Base-by-base conservation (phyloP, 1,140 invertebrate genomes). In the Drosophila mayri region DNA sequence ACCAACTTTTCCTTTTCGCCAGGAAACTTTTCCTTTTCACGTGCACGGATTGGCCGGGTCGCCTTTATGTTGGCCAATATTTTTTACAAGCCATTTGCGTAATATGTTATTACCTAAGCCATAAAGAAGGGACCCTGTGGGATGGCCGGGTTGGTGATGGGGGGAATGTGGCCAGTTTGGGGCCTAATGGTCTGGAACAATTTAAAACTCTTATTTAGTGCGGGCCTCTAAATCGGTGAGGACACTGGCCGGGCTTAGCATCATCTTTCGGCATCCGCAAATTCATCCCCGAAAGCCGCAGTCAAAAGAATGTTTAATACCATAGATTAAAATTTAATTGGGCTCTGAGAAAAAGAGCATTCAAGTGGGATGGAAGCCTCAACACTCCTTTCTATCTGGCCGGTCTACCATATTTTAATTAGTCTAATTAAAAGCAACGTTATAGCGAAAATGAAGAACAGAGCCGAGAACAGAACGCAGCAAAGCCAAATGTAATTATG, bases 51-150 rank as follows among this genome's bases (percentile, higher is more conserved):
- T 54, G 52, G 32, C 52, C 8, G 16, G 30, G 25, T 18, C 37
- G 35, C 46, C 59, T 54, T 40, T 60, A 50, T 43, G 64, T 28
- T n/a, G 50, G 30, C 63, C 75, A 77, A 76, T 77, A 77, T 77
- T 68, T 67, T 77, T 77, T 76, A 77, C 75, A 77, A 76, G 47
- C 74, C 75, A 78, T 78, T 78, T 78, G 75, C 75, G 75, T 78
- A 78, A 78, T 78, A 78, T 70, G 75, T 78, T 78, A 78, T 78
- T 78, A 78, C 75, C 65, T 61, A 62, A 78, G 74, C 65, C 74
- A 62, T 78, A 78, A 78, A 78, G 75, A 70, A 77, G 47, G 38
- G 64, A 57, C 43, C 44, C 28, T 8, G 10, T n/a, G n/a, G 71
- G 44, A 64, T 30, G 49, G 49, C 41, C 30, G 22, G 46, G 4